Evolutionary conservation across 2,797 vertebrate genomes (phyloP), one percentile per base, ranked within the genome.

Genomic region (Pangasius larnaudii): DNA sequence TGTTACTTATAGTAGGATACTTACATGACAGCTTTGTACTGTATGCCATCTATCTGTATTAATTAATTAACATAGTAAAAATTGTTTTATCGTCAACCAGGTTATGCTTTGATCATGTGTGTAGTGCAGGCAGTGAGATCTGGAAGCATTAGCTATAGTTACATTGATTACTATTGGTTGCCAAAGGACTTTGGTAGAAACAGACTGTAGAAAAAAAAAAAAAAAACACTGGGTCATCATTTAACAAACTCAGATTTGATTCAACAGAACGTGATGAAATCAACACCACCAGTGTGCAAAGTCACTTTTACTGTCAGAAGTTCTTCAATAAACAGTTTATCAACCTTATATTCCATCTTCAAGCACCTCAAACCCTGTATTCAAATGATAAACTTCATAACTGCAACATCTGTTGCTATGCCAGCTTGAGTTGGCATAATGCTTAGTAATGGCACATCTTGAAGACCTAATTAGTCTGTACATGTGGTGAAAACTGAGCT

Each of bases 401-500:
- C 16, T 61, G 82, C 72, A 89, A 85, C 91, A 91, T 91, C 89
- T 90, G 89, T 59, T 89, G 49, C 33, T 88, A 77, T 85, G 89
- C 88, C 79, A 86, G 85, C 53, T 46, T 80, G 82, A 63, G 58
- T 42, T 74, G 74, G 86, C 58, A 42, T 90, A 80, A 90, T 42
- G 27, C 51, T 63, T 79, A 58, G 83, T 63, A 80, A 75, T 87
- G 89, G 56, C 88, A 86, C 87, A 86, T 89, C 77, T 90, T 91
- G 82, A 88, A 85, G 87, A 80, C 67, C 85, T 91, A 88, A 92
- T 91, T 89, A 91, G 59, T 39, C 85, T 72, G 69, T 75, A 85
- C 90, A 89, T 87, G 86, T 63, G 84, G 88, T 56, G 85, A 85
- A 88, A 84, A 69, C 46, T 46, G 51, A 74, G 59, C 59, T 69